phyloP scores from a whole-genome alignment of 2,888 invertebrate genomes.

The Nymphalis polychloros region DNA sequence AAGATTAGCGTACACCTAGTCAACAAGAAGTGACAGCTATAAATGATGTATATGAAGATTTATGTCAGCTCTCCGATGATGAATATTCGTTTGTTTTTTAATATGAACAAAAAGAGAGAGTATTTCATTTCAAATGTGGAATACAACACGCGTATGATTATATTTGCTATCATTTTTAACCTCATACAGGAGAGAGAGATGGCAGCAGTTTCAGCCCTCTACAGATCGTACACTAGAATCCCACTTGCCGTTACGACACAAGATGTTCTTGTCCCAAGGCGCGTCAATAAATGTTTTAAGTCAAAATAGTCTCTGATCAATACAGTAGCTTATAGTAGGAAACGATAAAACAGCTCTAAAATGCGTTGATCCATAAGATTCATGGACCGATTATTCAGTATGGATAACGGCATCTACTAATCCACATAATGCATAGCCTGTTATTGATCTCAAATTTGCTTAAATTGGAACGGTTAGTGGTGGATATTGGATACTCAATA shows the following conservation, averaged over 20 bases:
- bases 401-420: not conserved
- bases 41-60: conserved; percentile 1
- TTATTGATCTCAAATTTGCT: conserved; percentile 1
- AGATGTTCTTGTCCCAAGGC: too few relatives aligned
- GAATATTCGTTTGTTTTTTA: not conserved
- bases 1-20: conserved; percentile 6
- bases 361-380: not conserved
- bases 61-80: not conserved
- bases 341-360: not conserved
- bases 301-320: too few relatives aligned
- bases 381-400: not conserved
- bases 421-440: conserved; percentile 5
- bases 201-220: too few relatives aligned
- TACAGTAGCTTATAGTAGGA: not conserved
- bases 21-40: conserved; percentile 1
- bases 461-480: conserved; percentile 5
- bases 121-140: too few relatives aligned
- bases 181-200: too few relatives aligned
- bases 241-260: too few relatives aligned
- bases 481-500: not conserved
- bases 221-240: too few relatives aligned
- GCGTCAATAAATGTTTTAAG: too few relatives aligned
- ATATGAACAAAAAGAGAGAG: too few relatives aligned
- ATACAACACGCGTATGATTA: too few relatives aligned
- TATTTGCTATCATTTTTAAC: too few relatives aligned